Evolutionary conservation across 2,888 invertebrate genomes (phyloP).

Genomic region (Acleris holmiana): DNA sequence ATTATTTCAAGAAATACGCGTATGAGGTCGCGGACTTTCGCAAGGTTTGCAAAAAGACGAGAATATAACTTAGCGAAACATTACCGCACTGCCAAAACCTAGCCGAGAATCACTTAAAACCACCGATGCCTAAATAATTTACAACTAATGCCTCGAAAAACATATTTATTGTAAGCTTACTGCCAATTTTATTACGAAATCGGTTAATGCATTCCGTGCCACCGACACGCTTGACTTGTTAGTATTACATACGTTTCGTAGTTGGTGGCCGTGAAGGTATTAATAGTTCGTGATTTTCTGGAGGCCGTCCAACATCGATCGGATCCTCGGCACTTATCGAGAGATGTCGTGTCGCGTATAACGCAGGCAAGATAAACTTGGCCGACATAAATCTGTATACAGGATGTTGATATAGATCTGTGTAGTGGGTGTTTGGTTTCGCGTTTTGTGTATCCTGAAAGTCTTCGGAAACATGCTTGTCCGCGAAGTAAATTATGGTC

Average conservation of each 20-base stretch:
- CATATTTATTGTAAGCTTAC: slow-evolving; percentile 29
- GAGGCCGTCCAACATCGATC: slow-evolving; percentile 33
- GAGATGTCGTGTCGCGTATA: slow-evolving; percentile 15
- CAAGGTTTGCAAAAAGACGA: too few species aligned
- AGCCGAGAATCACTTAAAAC: slow-evolving; percentile 9
- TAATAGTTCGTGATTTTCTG: slow-evolving; percentile 25
- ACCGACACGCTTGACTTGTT: too few species aligned
- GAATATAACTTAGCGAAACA: too few species aligned
- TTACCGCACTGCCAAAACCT: not conserved
- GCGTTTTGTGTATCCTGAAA: too few species aligned
- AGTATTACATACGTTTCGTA: too few species aligned
- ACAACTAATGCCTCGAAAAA: slow-evolving; percentile 25
- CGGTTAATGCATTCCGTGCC: slow-evolving; percentile 3
- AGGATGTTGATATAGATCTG: not conserved
- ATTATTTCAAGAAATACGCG: too few species aligned
- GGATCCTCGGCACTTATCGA: slow-evolving; percentile 5
- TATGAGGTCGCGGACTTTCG: too few species aligned
- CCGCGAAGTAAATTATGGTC: too few species aligned
- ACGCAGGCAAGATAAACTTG: slow-evolving; percentile 17
- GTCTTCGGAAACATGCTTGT: too few species aligned
- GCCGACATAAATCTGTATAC: slow-evolving; percentile 6
- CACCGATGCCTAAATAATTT: slow-evolving; percentile 25
- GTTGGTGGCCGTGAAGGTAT: too few species aligned
- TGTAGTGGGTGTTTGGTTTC: too few species aligned
- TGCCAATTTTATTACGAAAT: slow-evolving; percentile 27